Evolutionary conservation across 2,113 vertebrate species (phyloP).

Genomic region (Clarias batrachus): DNA sequence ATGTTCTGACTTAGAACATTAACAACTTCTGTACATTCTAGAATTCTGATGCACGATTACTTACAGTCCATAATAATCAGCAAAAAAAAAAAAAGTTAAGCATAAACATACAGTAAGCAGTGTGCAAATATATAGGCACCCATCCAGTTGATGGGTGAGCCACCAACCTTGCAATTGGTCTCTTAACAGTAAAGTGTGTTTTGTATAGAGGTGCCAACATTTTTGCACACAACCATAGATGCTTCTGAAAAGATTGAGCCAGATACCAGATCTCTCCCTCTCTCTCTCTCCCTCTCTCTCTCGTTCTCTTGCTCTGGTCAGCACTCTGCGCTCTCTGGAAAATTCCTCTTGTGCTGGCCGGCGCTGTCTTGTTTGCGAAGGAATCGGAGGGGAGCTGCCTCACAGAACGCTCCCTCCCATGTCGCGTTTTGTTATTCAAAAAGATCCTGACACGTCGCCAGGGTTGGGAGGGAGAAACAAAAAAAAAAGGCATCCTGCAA

Average conservation of each 20-base stretch:
- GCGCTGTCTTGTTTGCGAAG: conserved; percentile 45
- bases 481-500: conserved; percentile 5
- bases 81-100: neutral
- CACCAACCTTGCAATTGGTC: neutral
- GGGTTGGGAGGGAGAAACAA: conserved; percentile 9
- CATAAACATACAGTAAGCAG: too few relatives aligned
- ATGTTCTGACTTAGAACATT: neutral
- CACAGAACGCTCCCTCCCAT: conserved; percentile 36
- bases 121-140: neutral
- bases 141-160: neutral
- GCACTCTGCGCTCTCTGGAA: conserved; percentile 51
- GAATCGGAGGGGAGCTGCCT: conserved; percentile 36
- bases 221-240: neutral
- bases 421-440: conserved; percentile 51
- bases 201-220: neutral
- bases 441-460: conserved; percentile 36
- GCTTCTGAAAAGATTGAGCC: neutral
- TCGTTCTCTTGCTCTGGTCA: conserved; percentile 30
- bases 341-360: conserved; percentile 40
- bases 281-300: conserved; percentile 21
- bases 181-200: neutral
- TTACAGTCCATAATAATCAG: neutral
- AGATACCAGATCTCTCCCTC: neutral
- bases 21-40: neutral
- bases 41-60: neutral